phyloP scores from a whole-genome alignment of 2,113 vertebrate species.

The Rhipidura dahli region DNA sequence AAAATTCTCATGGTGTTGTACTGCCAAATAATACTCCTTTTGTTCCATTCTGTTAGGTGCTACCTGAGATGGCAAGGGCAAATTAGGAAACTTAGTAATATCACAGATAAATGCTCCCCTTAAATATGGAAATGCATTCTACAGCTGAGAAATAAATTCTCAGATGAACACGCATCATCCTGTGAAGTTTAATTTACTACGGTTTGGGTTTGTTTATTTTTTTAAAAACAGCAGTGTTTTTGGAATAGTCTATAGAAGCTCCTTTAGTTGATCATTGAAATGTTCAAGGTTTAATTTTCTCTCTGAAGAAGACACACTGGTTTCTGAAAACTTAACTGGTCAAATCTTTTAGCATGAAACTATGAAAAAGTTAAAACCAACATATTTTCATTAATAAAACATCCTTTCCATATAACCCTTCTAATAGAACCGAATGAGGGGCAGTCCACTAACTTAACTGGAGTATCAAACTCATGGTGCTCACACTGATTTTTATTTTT shows the following conservation, averaged over 20 bases:
- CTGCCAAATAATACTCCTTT: not conserved
- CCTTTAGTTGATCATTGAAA: not conserved
- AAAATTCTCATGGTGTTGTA: not conserved
- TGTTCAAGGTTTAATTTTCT: not conserved
- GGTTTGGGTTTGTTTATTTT: not conserved
- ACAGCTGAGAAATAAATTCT: slow-evolving; percentile 35
- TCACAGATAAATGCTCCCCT: slow-evolving; percentile 6
- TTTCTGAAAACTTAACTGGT: not conserved
- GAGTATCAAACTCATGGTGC: not conserved
- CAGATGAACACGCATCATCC: not conserved
- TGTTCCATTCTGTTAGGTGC: not conserved
- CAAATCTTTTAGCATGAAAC: not conserved
- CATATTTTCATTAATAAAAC: not conserved
- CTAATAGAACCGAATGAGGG: not conserved
- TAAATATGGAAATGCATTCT: slow-evolving; percentile 57
- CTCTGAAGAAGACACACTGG: not conserved
- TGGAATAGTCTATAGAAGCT: not conserved
- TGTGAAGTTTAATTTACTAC: slow-evolving; percentile 15
- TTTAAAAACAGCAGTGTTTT: not conserved
- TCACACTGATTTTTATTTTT: not conserved
- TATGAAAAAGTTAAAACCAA: not conserved
- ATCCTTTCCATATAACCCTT: not conserved
- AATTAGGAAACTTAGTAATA: slow-evolving; percentile 1
- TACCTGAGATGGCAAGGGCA: not conserved
- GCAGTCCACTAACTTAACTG: not conserved